Conservation (phyloP, 2,888 invertebrate species). For the Frankliniella fusca region DNA sequence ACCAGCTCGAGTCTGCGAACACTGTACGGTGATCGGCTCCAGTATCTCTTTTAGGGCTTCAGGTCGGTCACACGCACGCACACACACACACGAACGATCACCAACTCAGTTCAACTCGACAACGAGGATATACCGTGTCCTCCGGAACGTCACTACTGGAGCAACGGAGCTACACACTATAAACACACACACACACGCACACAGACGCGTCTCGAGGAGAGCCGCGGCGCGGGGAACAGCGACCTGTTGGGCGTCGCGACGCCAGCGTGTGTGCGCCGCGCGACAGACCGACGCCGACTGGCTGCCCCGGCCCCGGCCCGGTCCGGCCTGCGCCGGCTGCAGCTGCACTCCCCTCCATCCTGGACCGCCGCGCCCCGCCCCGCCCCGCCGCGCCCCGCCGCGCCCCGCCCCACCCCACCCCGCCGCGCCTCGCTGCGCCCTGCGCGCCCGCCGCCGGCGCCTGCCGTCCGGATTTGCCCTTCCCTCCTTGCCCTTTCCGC, state of each 20-base stretch:
- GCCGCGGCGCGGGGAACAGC: neutral
- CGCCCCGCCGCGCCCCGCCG: neutral
- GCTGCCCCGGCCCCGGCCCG: neutral
- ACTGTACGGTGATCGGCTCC: no score
- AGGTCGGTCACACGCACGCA: no score
- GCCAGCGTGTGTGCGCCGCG: neutral
- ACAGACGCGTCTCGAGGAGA: neutral
- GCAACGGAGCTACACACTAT: no score
- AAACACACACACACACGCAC: neutral
- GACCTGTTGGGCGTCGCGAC: neutral
- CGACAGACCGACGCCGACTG: slow-evolving; percentile 2
- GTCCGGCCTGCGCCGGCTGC: neutral
- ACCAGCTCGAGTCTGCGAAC: no score
- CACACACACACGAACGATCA: no score
- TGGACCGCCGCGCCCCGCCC: neutral
- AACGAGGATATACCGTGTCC: no score
- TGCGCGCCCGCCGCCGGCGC: no score
- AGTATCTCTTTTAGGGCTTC: no score
- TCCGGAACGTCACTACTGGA: no score
- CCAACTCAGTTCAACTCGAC: no score
- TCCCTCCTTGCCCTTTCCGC: neutral
- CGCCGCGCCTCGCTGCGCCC: neutral
- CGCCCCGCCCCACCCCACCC: neutral
- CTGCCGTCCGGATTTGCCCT: neutral
- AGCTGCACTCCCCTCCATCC: neutral